Evolutionary conservation across 2,888 invertebrate genomes (phyloP).

Genomic region (Thecophora atra): DNA sequence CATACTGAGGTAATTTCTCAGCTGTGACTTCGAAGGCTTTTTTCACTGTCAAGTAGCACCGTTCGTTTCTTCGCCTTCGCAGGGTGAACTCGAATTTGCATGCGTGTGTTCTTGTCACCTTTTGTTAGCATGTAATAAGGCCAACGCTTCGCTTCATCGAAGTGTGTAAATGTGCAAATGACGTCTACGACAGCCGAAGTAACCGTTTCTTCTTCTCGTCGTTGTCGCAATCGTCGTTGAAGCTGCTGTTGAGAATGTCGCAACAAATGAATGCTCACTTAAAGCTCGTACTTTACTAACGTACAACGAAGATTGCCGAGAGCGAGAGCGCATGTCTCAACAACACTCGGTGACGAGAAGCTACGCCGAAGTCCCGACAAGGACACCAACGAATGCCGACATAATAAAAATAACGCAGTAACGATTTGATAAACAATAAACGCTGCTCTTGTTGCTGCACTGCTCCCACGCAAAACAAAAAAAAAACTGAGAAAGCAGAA

Average conservation of each 20-base stretch:
- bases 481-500: slow-evolving; percentile 36
- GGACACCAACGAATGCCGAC: slow-evolving; percentile 47
- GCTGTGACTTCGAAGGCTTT: too few relatives aligned
- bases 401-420: slow-evolving; percentile 37
- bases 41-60: too few relatives aligned
- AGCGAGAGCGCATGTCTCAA: slow-evolving; percentile 53
- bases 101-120: too few relatives aligned
- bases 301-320: not conserved
- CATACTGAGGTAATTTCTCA: too few relatives aligned
- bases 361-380: slow-evolving; percentile 26
- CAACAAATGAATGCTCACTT: slow-evolving; percentile 15
- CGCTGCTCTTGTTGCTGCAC: slow-evolving; percentile 1
- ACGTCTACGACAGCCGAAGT: not conserved
- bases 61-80: too few relatives aligned
- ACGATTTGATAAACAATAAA: slow-evolving; percentile 40
- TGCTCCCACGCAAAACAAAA: not conserved
- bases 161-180: slow-evolving; percentile 27
- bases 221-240: not conserved
- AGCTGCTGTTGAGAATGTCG: not conserved
- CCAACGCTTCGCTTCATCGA: not conserved
- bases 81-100: too few relatives aligned
- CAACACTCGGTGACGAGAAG: slow-evolving; percentile 39
- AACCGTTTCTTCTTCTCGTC: too few relatives aligned
- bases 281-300: too few relatives aligned
- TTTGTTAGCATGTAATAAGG: not conserved